Evolutionary conservation across 2,797 vertebrate genomes (phyloP).

Genomic region (Prionace glauca): DNA sequence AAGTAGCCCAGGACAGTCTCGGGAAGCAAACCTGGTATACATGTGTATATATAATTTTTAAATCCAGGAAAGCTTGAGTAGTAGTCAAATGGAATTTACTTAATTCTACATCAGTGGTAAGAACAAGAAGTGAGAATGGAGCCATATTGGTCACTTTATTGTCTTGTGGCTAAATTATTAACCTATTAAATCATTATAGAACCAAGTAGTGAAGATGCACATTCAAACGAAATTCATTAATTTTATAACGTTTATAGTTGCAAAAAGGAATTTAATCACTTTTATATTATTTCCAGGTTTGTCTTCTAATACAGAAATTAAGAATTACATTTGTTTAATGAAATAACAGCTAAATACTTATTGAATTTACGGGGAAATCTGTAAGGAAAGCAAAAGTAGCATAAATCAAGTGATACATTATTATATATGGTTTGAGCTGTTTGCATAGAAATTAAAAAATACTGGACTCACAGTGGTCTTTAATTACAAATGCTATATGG

Average conservation of each 20-base stretch:
- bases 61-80: not conserved
- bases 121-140: not conserved
- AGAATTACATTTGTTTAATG: not conserved
- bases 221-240: not conserved
- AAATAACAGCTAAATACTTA: not conserved
- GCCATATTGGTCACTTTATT: not conserved
- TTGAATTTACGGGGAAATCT: not conserved
- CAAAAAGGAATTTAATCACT: not conserved
- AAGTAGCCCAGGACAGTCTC: slow-evolving; percentile 43
- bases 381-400: not conserved
- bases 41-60: not conserved
- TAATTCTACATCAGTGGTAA: not conserved
- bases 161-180: not conserved
- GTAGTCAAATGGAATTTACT: not conserved
- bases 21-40: slow-evolving; percentile 68
- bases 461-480: not conserved
- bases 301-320: not conserved
- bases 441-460: not conserved
- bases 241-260: not conserved
- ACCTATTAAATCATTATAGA: not conserved
- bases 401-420: not conserved
- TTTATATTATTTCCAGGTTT: not conserved
- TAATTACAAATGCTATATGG: not conserved
- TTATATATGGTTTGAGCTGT: not conserved
- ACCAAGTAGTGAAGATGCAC: not conserved